Evolutionary conservation across 2,797 vertebrate species (phyloP), one percentile per base, ranked within the genome.

Genomic region (Mergus octosetaceus): DNA sequence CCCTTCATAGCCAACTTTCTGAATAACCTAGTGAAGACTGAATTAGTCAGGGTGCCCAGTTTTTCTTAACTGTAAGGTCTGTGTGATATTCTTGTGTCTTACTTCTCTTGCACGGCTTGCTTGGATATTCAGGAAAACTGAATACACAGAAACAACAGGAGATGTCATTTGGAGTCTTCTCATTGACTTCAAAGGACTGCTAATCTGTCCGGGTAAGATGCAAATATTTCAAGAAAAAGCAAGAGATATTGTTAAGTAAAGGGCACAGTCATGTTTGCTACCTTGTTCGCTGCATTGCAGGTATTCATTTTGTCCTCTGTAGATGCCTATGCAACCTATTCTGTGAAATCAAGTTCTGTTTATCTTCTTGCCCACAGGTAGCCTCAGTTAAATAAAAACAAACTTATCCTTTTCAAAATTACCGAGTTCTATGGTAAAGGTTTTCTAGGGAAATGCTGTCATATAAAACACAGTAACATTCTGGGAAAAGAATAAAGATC

Each of bases 221-320:
- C 30, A 72, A 86, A 4, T 60, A 47, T 57, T 97, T 78, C 87
- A 92, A 72, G 28, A 30, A 47, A n/a, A 74, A 74, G 56, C 32
- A 56, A 89, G 66, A 78, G 17, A 66, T n/a, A 39, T 7, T 49
- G 53, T 11, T 49, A n/a, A 94, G 51, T 47, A 86, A 75, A 62
- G 70, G 81, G 36, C 54, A 89, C 64, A 89, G 47, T 62, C 11
- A 5, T 15, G 73, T 74, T 85, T 83, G 54, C 62, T 11, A 6
- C 54, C 53, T 75, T 80, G 30, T 17, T 89, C 70, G 64, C 83
- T 90, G 84, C 88, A 95, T 25, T 93, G 77, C 92, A 90, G 75
- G 80, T 81, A 81, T 73, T 93, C 86, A 70, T 43, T 94, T 86
- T 3, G 1, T 78, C 71, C 60, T 88, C 62, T 30, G 36, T 10